Evolutionary conservation across 2,113 vertebrate genomes (phyloP).

Genomic region (Hipposideros armiger): DNA sequence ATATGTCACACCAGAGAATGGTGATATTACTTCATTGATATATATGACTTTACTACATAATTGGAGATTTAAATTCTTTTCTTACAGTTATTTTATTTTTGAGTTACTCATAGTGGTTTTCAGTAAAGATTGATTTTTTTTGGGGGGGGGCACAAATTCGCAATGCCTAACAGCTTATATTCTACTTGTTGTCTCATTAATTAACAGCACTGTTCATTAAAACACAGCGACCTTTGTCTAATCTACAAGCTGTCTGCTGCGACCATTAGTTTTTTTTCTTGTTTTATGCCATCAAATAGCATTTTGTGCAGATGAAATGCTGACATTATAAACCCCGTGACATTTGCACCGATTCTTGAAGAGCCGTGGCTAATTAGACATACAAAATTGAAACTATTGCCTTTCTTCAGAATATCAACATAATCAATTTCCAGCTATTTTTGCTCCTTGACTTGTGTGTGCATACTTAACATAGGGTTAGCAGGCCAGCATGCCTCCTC

Average conservation of each 20-base stretch:
- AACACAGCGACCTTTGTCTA: constrained; percentile 80
- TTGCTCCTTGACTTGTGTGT: constrained; percentile 1
- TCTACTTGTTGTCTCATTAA: constrained; percentile 78
- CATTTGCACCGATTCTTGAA: constrained; percentile 67
- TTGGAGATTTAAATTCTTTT: constrained; percentile 55
- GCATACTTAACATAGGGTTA: constrained; percentile 7
- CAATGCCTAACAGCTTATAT: constrained; percentile 60
- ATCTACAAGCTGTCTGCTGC: constrained; percentile 78
- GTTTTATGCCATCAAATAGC: constrained; percentile 46
- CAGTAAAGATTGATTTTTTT: constrained; percentile 67
- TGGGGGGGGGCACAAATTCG: background rate
- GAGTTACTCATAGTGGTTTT: constrained; percentile 66
- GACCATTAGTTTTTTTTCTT: constrained; percentile 71
- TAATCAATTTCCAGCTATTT: constrained; percentile 75
- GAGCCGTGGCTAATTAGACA: constrained; percentile 74
- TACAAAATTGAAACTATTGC: constrained; percentile 50
- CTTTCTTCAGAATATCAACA: constrained; percentile 62
- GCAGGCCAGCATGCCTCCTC: background rate
- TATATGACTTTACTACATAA: background rate
- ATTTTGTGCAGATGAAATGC: constrained; percentile 74
- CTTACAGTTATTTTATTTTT: constrained; percentile 66
- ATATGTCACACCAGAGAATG: background rate
- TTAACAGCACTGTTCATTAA: constrained; percentile 81
- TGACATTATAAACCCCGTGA: constrained; percentile 37
- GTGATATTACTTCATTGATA: background rate